Base-by-base conservation (phyloP, 92 coral and sea anemone species). In the Parazoanthus atlanticus region DNA sequence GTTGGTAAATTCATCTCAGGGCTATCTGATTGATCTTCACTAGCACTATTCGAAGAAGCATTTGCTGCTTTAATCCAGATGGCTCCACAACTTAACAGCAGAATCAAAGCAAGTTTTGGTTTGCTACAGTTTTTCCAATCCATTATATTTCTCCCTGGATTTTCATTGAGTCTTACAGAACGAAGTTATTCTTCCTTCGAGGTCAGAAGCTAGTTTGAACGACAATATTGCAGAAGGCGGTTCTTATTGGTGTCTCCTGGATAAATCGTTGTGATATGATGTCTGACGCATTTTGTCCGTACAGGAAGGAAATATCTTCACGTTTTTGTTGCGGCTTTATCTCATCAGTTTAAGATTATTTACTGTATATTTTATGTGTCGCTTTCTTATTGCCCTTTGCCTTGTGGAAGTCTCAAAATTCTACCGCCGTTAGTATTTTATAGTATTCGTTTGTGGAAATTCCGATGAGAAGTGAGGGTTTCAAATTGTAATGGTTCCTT, bases 271-370 rank as follows among this genome's bases (percentile, higher is more conserved):
- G 77, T 46, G 78, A 69, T 8, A 65, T 28, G 76, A 26, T 46
- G 26, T 84, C 2, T 84, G 87, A 84, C 87, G 87, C 77, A 84
- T 28, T 70, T 70, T 30, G 33, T 31, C n/a, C 38, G 52, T 19
- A 52, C 30, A 56, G 74, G 49, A 83, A 69, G 65, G 40, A 84
- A 70, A 70, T 84, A 25, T 70, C 41, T 70, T 43, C 87, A 84
- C 87, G 87, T 84, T 43, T 77, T 46, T 49, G 66, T 43, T 40
- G 87, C 40, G 47, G 0, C 31, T 33, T n/a, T 61, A 56, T 61
- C 79, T 65, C 41, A 34, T 52, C 46, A 10, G 74, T 47, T 26
- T 10, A 47, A n/a, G 66, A 43, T 78, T 78, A 78, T 43, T 78
- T 61, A 81, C 85, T 61, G 34, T 34, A 33, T 33, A 19, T 32